These are phyloP conservation scores for Pseudomyrmex cubaensis DNA, from an alignment of 1,140 invertebrate species.

Conservation along the genomic window DNA sequence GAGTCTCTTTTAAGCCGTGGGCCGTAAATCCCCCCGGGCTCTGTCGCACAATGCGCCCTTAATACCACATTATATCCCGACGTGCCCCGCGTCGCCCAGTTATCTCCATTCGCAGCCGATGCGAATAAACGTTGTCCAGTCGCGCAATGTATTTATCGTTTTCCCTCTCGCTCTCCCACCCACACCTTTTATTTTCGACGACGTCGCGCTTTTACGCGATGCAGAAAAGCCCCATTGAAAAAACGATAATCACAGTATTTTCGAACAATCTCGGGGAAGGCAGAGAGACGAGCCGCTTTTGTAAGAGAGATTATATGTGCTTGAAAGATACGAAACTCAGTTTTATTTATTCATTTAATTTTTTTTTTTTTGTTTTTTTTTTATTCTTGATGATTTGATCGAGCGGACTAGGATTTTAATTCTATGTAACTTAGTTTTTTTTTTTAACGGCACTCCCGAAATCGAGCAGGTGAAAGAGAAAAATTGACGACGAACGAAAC, in stretches of 20 bases:
- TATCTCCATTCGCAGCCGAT: conserved; percentile 71
- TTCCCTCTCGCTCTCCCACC: neutral
- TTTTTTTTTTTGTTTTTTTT: too few species aligned
- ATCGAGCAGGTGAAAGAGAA: conserved; percentile 59
- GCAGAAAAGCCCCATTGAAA: too few species aligned
- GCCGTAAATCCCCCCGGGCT: conserved; percentile 57
- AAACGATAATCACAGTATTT: conserved; percentile 1
- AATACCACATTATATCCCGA: conserved; percentile 66
- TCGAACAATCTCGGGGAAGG: neutral
- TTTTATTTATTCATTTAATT: neutral
- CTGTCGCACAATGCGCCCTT: conserved; percentile 59
- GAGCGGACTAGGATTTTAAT: neutral
- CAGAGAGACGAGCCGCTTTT: neutral
- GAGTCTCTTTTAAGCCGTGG: conserved; percentile 38
- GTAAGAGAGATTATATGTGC: conserved; percentile 7
- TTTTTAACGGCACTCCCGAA: neutral
- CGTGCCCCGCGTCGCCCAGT: conserved; percentile 18
- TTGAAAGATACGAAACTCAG: neutral
- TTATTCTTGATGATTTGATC: neutral
- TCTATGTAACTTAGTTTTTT: neutral
- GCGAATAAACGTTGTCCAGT: neutral
- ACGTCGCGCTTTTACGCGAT: neutral
- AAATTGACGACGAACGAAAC: conserved; percentile 35
- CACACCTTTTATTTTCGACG: too few species aligned
- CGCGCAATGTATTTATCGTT: conserved; percentile 45